Evolutionary conservation across 2,888 invertebrate genomes (phyloP).

Genomic region (Melanostoma mellinum): DNA sequence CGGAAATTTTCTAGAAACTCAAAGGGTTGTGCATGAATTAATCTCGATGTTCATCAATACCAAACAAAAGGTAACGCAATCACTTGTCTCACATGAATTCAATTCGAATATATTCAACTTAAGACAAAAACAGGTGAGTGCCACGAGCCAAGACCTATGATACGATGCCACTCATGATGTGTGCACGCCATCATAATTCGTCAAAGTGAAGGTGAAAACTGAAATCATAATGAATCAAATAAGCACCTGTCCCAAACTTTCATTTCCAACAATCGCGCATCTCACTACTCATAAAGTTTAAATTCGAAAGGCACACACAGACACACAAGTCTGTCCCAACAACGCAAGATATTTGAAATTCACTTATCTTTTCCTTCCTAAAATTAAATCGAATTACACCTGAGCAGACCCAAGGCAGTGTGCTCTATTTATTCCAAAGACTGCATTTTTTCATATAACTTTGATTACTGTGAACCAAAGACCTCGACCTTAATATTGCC

Average conservation of each 20-base stretch:
- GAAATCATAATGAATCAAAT: conserved; percentile 43
- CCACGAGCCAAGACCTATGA: conserved; percentile 1
- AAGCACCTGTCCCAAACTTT: conserved; percentile 59
- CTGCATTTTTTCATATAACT: conserved; percentile 31
- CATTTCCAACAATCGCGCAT: conserved; percentile 35
- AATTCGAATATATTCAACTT: too few relatives aligned
- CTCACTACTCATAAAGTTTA: conserved; percentile 15
- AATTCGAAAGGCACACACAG: conserved; percentile 33
- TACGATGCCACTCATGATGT: conserved; percentile 5
- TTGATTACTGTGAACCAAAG: conserved; percentile 12
- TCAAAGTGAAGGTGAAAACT: conserved; percentile 59
- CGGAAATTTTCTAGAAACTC: too few relatives aligned
- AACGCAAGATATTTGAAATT: conserved; percentile 9
- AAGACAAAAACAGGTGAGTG: too few relatives aligned
- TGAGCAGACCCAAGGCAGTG: neutral
- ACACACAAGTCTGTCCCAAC: neutral
- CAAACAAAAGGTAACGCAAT: too few relatives aligned
- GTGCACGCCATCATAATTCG: conserved; percentile 32
- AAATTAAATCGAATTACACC: neutral
- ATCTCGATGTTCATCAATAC: too few relatives aligned
- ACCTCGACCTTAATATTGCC: conserved; percentile 55
- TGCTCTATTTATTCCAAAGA: conserved; percentile 36
- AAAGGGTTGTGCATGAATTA: too few relatives aligned
- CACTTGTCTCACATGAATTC: too few relatives aligned
- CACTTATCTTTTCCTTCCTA: conserved; percentile 20